Evolutionary conservation across 2,113 vertebrate genomes (phyloP).

Genomic region (Syngnathus scovelli): DNA sequence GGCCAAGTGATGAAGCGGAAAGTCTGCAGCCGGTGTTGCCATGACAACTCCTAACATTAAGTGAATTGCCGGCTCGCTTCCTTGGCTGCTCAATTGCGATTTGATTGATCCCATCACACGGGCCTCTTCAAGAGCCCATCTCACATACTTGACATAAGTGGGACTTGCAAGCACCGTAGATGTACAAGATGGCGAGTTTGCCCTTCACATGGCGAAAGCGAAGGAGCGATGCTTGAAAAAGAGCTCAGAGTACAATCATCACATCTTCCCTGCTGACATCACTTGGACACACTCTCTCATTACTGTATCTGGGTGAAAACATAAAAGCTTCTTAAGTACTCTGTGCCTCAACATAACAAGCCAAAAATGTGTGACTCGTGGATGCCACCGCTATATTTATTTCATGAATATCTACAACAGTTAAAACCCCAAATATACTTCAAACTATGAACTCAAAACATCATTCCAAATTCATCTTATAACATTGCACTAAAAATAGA

Average conservation of each 20-base stretch:
- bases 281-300: slow-evolving; percentile 3
- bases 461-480: too few species aligned
- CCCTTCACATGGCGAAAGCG: slow-evolving; percentile 17
- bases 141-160: slow-evolving; percentile 48
- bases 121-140: slow-evolving; percentile 42
- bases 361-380: not conserved
- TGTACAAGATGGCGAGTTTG: slow-evolving; percentile 9
- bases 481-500: too few species aligned
- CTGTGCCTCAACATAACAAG: not conserved
- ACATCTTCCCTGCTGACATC: slow-evolving; percentile 23
- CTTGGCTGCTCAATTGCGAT: slow-evolving; percentile 30
- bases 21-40: slow-evolving; percentile 55
- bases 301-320: not conserved
- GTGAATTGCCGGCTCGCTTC: slow-evolving; percentile 31
- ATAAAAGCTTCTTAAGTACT: not conserved
- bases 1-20: slow-evolving; percentile 43
- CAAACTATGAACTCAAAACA: too few species aligned
- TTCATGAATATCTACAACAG: too few species aligned
- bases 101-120: slow-evolving; percentile 51
- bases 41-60: slow-evolving; percentile 61
- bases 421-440: too few species aligned
- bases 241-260: slow-evolving; percentile 1
- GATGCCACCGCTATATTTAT: too few species aligned
- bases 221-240: slow-evolving; percentile 26
- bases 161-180: not conserved